Evolutionary conservation across 92 coral and sea anemone genomes (phyloP).

Genomic region (Porites evermanni): DNA sequence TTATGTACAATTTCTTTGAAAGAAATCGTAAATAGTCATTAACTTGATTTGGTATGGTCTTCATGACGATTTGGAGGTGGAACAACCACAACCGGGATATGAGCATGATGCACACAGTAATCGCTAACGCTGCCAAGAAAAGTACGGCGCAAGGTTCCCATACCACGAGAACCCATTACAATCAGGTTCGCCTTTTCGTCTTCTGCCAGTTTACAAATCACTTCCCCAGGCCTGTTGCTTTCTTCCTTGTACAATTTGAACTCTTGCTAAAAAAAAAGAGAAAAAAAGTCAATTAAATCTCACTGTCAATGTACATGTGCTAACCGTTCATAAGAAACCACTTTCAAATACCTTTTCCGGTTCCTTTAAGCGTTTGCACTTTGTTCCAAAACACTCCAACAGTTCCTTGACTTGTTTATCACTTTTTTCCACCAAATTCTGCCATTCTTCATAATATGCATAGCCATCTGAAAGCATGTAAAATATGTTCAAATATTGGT

Average conservation of each 20-base stretch:
- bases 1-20: neutral
- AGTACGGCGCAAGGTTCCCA: constrained; percentile 81
- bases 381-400: constrained; percentile 65
- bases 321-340: neutral
- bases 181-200: constrained; percentile 63
- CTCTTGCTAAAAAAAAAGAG: constrained; percentile 34
- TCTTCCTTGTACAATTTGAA: constrained; percentile 86
- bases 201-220: constrained; percentile 77
- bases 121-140: constrained; percentile 87
- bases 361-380: constrained; percentile 40
- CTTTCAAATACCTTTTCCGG: neutral
- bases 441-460: constrained; percentile 95
- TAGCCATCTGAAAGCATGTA: constrained; percentile 71
- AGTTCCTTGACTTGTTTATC: constrained; percentile 73
- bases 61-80: constrained; percentile 61
- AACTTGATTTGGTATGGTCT: constrained; percentile 17
- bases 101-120: constrained; percentile 80
- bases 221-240: constrained; percentile 82
- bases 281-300: neutral
- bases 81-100: constrained; percentile 74
- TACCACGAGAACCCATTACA: constrained; percentile 84
- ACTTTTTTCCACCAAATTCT: constrained; percentile 66
- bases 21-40: neutral
- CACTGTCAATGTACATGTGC: neutral
- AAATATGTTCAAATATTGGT: neutral